Percentiles rank a stretch among this genome's conserved stretches.
Evolutionary conservation across 2,113 vertebrate species (phyloP).

Genomic region (Drymodes brunneopygia): DNA sequence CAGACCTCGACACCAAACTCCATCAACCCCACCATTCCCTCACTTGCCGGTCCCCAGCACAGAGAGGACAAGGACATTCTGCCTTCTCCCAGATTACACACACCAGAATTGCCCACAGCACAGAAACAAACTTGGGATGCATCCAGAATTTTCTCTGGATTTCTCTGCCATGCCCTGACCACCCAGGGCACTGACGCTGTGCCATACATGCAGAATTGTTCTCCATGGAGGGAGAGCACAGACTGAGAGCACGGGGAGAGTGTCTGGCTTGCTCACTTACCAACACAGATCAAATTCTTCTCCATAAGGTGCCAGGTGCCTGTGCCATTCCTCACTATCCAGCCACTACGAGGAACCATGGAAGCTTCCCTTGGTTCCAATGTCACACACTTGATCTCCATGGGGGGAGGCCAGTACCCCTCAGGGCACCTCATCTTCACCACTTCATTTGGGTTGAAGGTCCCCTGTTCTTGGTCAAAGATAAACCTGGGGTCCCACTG

Average conservation of each 20-base stretch:
- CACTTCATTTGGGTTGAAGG: neutral
- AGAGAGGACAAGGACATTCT: neutral
- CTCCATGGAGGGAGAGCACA: neutral
- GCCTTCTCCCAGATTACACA: neutral
- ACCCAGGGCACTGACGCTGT: accelerated
- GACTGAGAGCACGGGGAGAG: neutral
- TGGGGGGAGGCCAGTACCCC: neutral
- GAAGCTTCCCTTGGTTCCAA: neutral
- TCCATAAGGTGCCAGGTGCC: neutral
- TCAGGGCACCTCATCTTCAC: neutral
- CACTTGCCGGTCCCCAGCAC: neutral
- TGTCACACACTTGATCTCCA: neutral
- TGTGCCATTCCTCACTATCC: neutral
- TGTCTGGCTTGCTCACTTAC: neutral
- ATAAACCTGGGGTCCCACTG: neutral
- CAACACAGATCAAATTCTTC: neutral
- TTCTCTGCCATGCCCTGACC: neutral
- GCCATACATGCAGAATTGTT: neutral
- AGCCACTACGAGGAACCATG: neutral
- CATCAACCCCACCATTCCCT: neutral
- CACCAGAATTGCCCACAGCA: neutral
- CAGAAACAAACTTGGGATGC: neutral
- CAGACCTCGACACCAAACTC: neutral
- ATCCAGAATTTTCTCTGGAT: neutral
- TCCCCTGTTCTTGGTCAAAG: neutral